Base-by-base conservation (phyloP, 2,797 vertebrate species). In the Pseudocheirus occidentalis region DNA sequence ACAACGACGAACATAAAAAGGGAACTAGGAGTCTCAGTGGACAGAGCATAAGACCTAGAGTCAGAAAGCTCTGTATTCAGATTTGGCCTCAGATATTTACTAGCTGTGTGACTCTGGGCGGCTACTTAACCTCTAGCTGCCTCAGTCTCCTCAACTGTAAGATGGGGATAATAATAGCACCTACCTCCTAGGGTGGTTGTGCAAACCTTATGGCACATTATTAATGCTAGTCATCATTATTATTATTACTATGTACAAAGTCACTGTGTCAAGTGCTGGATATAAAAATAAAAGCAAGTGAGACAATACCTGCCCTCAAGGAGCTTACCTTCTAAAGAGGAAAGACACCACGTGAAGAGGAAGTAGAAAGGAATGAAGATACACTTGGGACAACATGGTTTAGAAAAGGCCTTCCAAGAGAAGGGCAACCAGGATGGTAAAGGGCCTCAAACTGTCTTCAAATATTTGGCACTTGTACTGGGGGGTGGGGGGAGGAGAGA, bases 401-500 rank as follows among this genome's bases (percentile, higher is more conserved):
- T 81, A n/a, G 81, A 18, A 50, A 87, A 50, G 46, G 81, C 81
- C 81, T n/a, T 53, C 13, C 62, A n/a, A 18, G 34, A 66, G 34
- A 5, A 66, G 14, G 31, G 4, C 5, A 66, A 66, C 62, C 5
- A 66, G 12, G 62, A 66, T n/a, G 59, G 59, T 66, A 29, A 28
- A 28, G 27, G 57, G 57, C 57, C 27, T 87, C n/a, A 34, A 21
- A 11, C 34, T 16, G n/a, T 58, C 56, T 28, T 58, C 27, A 58
- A 40, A 24, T 34, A 46, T 34, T 46, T 28, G 87, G 24, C 46
- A 46, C 24, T 90, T 90, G 87, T 24, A 90, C 7, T 0, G 21
- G 10, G 87, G 10, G 1, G 59, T 0, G 0, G 6, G 1, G 1
- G 9, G 50, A 52, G 50, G 11, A 14, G 14, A 40, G 56, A 14